Conservation (phyloP, 2,797 vertebrate genomes). For the Mus minutoides region DNA sequence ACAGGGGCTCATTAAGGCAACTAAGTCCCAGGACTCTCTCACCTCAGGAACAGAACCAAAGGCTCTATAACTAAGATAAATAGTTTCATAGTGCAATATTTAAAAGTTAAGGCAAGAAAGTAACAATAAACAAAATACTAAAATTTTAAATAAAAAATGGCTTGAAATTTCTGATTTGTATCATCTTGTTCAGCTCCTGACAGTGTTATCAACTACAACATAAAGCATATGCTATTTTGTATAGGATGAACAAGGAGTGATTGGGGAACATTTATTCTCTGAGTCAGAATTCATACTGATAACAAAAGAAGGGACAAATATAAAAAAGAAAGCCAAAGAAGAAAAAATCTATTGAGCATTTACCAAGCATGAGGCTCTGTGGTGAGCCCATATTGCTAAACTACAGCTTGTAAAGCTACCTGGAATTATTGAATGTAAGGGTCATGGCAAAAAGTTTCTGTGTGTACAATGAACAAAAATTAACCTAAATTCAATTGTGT, state of each 20-base stretch:
- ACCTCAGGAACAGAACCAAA: neutral
- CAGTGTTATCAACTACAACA: neutral
- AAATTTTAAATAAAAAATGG: neutral
- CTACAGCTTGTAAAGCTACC: too few species aligned
- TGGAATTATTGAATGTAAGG: neutral
- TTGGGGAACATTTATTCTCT: neutral
- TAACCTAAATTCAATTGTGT: neutral
- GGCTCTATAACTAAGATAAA: neutral
- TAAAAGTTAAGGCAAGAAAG: neutral
- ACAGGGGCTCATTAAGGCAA: neutral
- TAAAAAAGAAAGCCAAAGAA: neutral
- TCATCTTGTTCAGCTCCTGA: neutral
- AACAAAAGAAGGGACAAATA: too few species aligned
- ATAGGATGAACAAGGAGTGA: neutral
- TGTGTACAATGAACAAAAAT: neutral
- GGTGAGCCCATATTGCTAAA: neutral
- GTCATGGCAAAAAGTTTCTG: neutral
- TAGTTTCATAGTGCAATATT: neutral
- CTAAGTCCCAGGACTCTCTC: fast-evolving
- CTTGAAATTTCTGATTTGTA: neutral
- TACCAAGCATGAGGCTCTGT: neutral
- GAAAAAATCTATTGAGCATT: neutral
- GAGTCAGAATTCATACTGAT: conserved; percentile 37
- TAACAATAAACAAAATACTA: neutral
- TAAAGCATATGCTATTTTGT: neutral